Conservation (phyloP, 2,888 invertebrate genomes). For the Biston betularia region DNA sequence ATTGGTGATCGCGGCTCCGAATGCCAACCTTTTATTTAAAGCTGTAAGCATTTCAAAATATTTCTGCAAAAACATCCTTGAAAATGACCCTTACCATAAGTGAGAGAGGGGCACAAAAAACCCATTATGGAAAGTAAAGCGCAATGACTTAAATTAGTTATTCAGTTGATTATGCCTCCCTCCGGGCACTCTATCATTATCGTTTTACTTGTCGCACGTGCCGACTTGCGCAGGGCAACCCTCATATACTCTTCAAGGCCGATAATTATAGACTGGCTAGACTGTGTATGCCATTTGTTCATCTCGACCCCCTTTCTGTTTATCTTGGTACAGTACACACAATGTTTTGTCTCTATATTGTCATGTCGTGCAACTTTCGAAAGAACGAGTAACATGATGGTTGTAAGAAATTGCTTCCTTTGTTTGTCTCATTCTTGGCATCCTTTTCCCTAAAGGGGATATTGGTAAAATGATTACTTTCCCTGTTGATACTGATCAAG, state of each 20-base stretch:
- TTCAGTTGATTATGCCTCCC: slow-evolving; percentile 78
- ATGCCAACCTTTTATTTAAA: slow-evolving; percentile 43
- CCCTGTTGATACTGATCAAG: slow-evolving; percentile 40
- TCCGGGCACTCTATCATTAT: slow-evolving; percentile 83
- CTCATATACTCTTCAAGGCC: slow-evolving; percentile 77
- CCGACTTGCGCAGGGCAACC: slow-evolving; percentile 68
- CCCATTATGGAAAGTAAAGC: slow-evolving; percentile 72
- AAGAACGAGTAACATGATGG: slow-evolving; percentile 38
- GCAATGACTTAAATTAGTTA: slow-evolving; percentile 84
- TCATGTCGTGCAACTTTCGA: slow-evolving; percentile 32
- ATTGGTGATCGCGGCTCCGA: slow-evolving; percentile 39
- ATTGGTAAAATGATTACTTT: slow-evolving; percentile 42
- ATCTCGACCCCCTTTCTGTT: slow-evolving; percentile 55
- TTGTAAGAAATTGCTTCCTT: slow-evolving; percentile 37
- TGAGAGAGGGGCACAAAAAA: slow-evolving; percentile 75
- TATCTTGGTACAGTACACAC: slow-evolving; percentile 47
- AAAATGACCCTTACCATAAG: slow-evolving; percentile 62
- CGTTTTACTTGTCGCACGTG: slow-evolving; percentile 81
- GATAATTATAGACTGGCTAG: slow-evolving; percentile 68
- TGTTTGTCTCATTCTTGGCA: slow-evolving; percentile 38
- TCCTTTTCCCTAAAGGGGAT: slow-evolving; percentile 40
- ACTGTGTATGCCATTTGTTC: slow-evolving; percentile 65
- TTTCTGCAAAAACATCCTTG: slow-evolving; percentile 68
- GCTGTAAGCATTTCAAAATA: slow-evolving; percentile 60
- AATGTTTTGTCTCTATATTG: slow-evolving; percentile 46